These are phyloP conservation scores for Musca domestica DNA, from an alignment of 1,140 invertebrate species.

Conservation along the genomic window DNA sequence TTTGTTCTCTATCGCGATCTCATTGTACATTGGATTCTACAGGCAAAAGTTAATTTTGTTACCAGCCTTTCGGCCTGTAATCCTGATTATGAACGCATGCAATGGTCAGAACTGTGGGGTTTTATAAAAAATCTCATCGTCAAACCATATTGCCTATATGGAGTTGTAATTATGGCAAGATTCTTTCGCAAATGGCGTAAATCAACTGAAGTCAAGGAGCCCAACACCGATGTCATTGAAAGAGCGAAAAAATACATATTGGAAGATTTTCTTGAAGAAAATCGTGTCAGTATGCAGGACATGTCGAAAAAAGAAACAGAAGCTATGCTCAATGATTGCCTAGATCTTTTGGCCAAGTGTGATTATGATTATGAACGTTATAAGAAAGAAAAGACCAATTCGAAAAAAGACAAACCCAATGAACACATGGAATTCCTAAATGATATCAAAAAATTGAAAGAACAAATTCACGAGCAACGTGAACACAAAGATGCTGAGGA, in stretches of 20 bases:
- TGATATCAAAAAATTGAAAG: conserved; percentile 43
- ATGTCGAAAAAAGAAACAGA: conserved; percentile 49
- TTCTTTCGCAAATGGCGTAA: conserved; percentile 51
- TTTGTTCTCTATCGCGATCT: conserved; percentile 39
- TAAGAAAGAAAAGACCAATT: conserved; percentile 38
- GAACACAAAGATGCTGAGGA: conserved; percentile 30
- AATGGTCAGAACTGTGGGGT: conserved; percentile 43
- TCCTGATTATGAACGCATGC: conserved; percentile 38
- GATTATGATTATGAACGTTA: conserved; percentile 48
- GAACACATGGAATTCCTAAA: conserved; percentile 45
- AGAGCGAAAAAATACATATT: conserved; percentile 50
- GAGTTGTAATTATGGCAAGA: conserved; percentile 50
- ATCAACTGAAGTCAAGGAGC: conserved; percentile 32
- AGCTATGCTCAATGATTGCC: conserved; percentile 42
- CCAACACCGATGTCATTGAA: conserved; percentile 36
- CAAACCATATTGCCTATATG: conserved; percentile 50
- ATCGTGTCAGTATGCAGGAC: conserved; percentile 49
- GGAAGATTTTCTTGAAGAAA: conserved; percentile 51
- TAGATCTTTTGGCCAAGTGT: conserved; percentile 42
- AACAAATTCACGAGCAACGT: conserved; percentile 44
- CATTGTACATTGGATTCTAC: conserved; percentile 43
- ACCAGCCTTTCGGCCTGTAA: conserved; percentile 45
- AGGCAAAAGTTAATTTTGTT: conserved; percentile 43
- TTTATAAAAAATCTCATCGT: conserved; percentile 47
- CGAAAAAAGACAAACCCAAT: conserved; percentile 36